Conservation (phyloP, 2,797 vertebrate species). For the Sphaeramia orbicularis region DNA sequence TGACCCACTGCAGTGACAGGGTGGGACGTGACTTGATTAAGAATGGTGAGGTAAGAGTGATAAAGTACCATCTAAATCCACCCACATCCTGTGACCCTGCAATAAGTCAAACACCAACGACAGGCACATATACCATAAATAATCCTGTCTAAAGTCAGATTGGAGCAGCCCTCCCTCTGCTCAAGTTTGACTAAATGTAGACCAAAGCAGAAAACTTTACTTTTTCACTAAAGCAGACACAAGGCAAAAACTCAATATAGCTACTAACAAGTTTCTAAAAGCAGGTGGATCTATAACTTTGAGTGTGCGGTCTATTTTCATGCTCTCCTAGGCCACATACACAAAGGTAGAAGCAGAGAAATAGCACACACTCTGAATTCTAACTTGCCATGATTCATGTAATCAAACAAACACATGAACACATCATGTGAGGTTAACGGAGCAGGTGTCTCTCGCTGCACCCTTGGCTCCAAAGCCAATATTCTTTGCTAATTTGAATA, state of each 20-base stretch:
- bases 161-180: constrained; percentile 49
- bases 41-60: constrained; percentile 79
- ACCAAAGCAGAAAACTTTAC: constrained; percentile 53
- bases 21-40: constrained; percentile 78
- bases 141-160: constrained; percentile 64
- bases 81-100: constrained; percentile 79
- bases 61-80: constrained; percentile 81
- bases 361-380: constrained; percentile 36
- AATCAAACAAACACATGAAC: constrained; percentile 64
- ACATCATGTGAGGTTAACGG: constrained; percentile 78
- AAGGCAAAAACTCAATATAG: constrained; percentile 42
- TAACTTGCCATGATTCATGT: constrained; percentile 57
- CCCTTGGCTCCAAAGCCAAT: constrained; percentile 66
- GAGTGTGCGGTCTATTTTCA: constrained; percentile 22
- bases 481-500: constrained; percentile 77
- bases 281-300: constrained; percentile 36
- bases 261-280: constrained; percentile 46
- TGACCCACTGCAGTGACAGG: constrained; percentile 76
- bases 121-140: constrained; percentile 75
- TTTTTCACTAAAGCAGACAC: constrained; percentile 62
- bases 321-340: constrained; percentile 32
- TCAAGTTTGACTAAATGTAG: constrained; percentile 51
- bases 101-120: constrained; percentile 79
- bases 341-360: constrained; percentile 31
- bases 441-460: constrained; percentile 78